Base-by-base conservation (phyloP, 2,888 invertebrate species). In the Ephialtes manifestator region DNA sequence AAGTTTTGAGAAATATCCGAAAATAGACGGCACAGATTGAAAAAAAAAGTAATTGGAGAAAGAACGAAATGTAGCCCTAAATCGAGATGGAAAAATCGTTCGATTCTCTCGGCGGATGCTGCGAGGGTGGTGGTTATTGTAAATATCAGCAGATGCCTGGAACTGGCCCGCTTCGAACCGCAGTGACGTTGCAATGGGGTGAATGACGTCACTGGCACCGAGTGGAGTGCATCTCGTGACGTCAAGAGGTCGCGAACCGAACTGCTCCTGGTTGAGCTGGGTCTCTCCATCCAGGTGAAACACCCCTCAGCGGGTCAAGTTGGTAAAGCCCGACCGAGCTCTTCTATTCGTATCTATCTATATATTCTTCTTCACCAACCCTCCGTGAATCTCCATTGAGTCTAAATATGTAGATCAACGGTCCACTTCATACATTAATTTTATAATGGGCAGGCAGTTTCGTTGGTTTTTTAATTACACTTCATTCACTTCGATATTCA, bases 191-290 rank as follows among this genome's bases (percentile, higher is more conserved):
- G 58, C 72, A 48, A 13, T 48, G 58, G 39, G 35, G 53, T 53
- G 28, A 13, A 65, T 83, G 83, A 83, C 78, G 83, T 83, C 83
- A 83, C 51, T 24, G 83, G 65, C 67, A 39, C 58, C 48, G 39
- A 51, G 74, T 39, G 43, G 77, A 72, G 65, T 83, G 83, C 77
- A 77, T 78, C 83, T 39, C 31, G 78, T 83, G 83, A 83, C 83
- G 78, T 67, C 65, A 83, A 78, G 83, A 46, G 65, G 55, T 65
- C 58, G 53, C 71, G 58, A 70, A 60, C 48, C 35, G 68, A 51
- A 48, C 28, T 51, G 55, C 39, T 13, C 31, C 35, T 48, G 77
- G 55, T 72, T 48, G 55, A 51, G 72, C 48, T 60, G 51, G 63
- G 43, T 76, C 15, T 51, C 48, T 58, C 51, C 70, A 65, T 68